phyloP scores from a whole-genome alignment of 1,140 invertebrate species.

The Lepidotrigona ventralis region DNA sequence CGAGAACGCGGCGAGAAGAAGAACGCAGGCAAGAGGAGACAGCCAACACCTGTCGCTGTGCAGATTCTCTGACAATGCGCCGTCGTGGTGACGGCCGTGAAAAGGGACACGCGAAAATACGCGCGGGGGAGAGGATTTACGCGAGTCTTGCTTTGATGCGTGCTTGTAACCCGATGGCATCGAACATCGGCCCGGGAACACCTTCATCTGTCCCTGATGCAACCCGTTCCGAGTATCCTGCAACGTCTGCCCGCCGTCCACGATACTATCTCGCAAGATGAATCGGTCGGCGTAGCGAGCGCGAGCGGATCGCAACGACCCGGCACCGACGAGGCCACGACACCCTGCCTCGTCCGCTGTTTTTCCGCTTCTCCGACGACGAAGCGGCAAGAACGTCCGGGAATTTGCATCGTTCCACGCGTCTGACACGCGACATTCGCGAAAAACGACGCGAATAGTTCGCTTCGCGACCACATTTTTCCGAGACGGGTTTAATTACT shows the following conservation, averaged over 20 bases:
- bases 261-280: conserved; percentile 69
- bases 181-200: conserved; percentile 55
- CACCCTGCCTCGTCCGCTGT: neutral
- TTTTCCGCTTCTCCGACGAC: conserved; percentile 4
- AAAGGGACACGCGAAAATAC: neutral
- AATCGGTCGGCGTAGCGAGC: conserved; percentile 57
- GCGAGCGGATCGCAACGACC: conserved; percentile 31
- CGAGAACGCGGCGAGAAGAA: neutral
- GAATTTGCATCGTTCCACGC: conserved; percentile 33
- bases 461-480: too few relatives aligned
- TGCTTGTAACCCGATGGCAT: conserved; percentile 47
- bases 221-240: conserved; percentile 58
- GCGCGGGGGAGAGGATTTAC: conserved; percentile 21
- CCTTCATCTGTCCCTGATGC: conserved; percentile 68
- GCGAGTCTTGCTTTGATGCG: conserved; percentile 29
- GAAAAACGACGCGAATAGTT: neutral
- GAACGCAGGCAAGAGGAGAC: neutral
- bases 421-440: conserved; percentile 37
- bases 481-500: neutral
- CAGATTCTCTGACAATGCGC: conserved; percentile 18
- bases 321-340: conserved; percentile 33
- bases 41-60: conserved; percentile 30
- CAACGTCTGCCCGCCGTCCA: conserved; percentile 62
- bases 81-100: neutral
- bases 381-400: neutral